A percentile compares a stretch with the other conserved stretches of the same genome.
phyloP scores from a whole-genome alignment of 2,797 vertebrate species.

The Gymnothorax javanicus region DNA sequence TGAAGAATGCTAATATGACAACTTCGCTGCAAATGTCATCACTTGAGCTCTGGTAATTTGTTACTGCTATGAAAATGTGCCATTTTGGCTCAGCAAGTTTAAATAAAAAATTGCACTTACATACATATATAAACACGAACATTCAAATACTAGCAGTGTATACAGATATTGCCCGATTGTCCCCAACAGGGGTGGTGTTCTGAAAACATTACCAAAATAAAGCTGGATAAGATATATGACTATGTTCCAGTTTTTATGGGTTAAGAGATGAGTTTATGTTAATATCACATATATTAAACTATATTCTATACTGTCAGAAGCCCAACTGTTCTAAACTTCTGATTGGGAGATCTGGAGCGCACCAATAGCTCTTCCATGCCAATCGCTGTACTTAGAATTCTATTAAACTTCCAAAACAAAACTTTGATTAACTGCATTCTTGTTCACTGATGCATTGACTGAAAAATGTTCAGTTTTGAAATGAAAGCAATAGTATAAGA shows the following conservation, averaged over 20 bases:
- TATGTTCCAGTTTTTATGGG: conserved; percentile 12
- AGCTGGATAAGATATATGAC: not conserved
- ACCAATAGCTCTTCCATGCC: not conserved
- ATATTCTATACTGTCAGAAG: not conserved
- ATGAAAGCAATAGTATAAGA: not conserved
- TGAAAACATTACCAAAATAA: not conserved
- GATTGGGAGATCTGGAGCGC: conserved; percentile 17
- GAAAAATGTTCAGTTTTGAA: not conserved
- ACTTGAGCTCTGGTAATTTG: not conserved
- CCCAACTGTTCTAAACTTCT: not conserved
- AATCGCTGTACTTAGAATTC: not conserved
- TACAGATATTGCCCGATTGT: not conserved
- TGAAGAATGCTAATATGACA: conserved; percentile 1
- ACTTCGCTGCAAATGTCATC: conserved; percentile 1
- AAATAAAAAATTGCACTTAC: not conserved
- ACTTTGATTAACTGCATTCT: not conserved
- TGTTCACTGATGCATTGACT: not conserved
- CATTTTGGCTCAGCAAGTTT: not conserved
- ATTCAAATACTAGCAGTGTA: not conserved
- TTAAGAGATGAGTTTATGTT: not conserved
- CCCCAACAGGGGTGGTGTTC: conserved; percentile 14
- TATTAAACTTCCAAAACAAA: not conserved
- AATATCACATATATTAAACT: not conserved
- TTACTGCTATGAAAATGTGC: not conserved
- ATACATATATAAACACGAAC: no score